Evolutionary conservation across 2,888 invertebrate species (phyloP), one percentile per base, ranked within the genome.

Genomic region (Phortica magna): DNA sequence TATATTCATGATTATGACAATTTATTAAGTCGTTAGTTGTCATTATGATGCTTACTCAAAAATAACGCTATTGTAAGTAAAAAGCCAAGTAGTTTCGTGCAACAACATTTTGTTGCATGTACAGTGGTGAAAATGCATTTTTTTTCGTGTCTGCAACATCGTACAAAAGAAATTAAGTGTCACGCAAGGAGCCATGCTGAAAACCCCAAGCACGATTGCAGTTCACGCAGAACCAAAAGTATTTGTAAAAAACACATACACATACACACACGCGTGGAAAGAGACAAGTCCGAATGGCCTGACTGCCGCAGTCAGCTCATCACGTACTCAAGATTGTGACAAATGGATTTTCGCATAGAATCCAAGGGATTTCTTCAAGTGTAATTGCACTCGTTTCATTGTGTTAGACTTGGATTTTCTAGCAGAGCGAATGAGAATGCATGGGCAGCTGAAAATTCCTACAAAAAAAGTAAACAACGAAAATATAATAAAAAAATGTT

Each of bases 311-410:
- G 78, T 76, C 84, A 83, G 80, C 77, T 79, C 82, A 83, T 85
- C 86, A 87, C 87, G 86, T 87, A 86, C 82, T 87, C 82, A 80
- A 82, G 85, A 88, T 87, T 88, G 89, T 89, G 88, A 89, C 86
- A 89, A 89, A 88, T 85, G 84, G 86, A 86, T 87, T 85, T 89
- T 82, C 84, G 81, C 86, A 84, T 81, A 83, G 73, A 39, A 86
- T 86, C 86, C 87, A 82, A 77, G 74, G 85, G 86, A 86, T 86
- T 86, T 87, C 88, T 86, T 86, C 83, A 85, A 86, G 83, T 86
- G 87, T 85, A 85, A 85, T 85, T 86, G 84, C 82, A 83, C 83
- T 81, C 84, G 81, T 84, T 83, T 82, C n/a, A 22, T 61, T 73
- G 65, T 39, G 31, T 64, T 73, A 22, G 31, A 64, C 59, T 3